A percentile compares a stretch with the other conserved stretches of the same genome.
These are phyloP conservation scores for Leistus spinibarbis DNA, from an alignment of 2,888 invertebrate species.

Conservation along the genomic window DNA sequence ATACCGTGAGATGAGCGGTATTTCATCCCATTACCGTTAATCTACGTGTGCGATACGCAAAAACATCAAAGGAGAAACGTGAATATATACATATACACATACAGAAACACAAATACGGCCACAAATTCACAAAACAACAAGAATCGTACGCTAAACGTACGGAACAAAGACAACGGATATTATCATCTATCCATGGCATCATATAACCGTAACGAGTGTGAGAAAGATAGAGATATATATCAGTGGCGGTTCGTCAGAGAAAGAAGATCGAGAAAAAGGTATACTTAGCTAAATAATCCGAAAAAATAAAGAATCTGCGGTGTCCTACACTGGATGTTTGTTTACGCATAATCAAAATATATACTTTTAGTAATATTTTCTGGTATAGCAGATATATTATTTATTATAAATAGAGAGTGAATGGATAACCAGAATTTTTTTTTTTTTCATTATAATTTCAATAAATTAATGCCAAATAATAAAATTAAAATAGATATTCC, in stretches of 20 bases:
- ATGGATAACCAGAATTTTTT: no score
- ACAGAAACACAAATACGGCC: not conserved
- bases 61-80: conserved; percentile 3
- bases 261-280: no score
- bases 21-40: conserved; percentile 3
- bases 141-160: not conserved
- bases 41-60: not conserved
- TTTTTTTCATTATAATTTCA: no score
- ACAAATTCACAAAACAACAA: not conserved
- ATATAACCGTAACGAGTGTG: not conserved
- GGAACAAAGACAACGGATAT: not conserved
- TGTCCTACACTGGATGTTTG: no score
- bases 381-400: no score
- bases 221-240: not conserved
- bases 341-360: no score
- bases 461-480: no score
- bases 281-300: no score
- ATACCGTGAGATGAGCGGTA: not conserved
- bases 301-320: no score
- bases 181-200: not conserved
- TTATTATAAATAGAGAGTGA: no score
- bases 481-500: no score
- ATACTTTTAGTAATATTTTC: no score
- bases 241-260: not conserved
- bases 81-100: not conserved